Percentiles rank a stretch among this genome's conserved stretches.
phyloP scores from a whole-genome alignment of 1,140 invertebrate species.

The Homarus americanus region DNA sequence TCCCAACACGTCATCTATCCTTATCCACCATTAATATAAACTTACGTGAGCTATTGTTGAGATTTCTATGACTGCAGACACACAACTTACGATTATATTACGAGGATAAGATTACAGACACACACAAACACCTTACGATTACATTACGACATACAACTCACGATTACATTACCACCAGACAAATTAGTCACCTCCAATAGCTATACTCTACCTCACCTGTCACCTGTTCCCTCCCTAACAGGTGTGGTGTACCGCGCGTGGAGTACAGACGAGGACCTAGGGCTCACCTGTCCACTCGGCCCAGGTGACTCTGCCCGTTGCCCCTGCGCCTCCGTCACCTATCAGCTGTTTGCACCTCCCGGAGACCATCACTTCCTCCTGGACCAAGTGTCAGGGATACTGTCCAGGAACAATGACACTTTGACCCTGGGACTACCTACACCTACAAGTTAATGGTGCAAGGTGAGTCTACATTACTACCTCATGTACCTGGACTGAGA shows the following conservation, averaged over 20 bases:
- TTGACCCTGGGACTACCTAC: conserved; percentile 26
- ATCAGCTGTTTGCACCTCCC: conserved; percentile 44
- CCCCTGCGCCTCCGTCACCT: conserved; percentile 47
- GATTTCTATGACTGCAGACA: too few relatives aligned
- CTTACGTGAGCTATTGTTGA: too few relatives aligned
- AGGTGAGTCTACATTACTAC: neutral
- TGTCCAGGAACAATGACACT: conserved; percentile 8
- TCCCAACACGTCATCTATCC: too few relatives aligned
- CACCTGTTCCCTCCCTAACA: neutral
- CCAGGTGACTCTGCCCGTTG: conserved; percentile 45
- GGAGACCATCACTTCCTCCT: conserved; percentile 43
- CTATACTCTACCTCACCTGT: neutral
- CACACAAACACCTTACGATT: too few relatives aligned
- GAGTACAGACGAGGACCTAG: conserved; percentile 57
- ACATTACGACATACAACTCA: too few relatives aligned
- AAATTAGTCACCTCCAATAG: too few relatives aligned
- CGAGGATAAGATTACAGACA: too few relatives aligned
- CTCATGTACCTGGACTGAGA: neutral
- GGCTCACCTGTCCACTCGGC: conserved; percentile 50
- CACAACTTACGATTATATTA: too few relatives aligned
- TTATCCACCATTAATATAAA: too few relatives aligned
- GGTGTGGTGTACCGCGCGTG: conserved; percentile 54
- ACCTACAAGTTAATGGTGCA: conserved; percentile 57
- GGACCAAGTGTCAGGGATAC: conserved; percentile 30
- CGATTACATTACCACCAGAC: too few relatives aligned